Percentiles rank a stretch among this genome's conserved stretches.
phyloP scores from a whole-genome alignment of 2,113 vertebrate genomes.

The Campylomormyrus numenius region DNA sequence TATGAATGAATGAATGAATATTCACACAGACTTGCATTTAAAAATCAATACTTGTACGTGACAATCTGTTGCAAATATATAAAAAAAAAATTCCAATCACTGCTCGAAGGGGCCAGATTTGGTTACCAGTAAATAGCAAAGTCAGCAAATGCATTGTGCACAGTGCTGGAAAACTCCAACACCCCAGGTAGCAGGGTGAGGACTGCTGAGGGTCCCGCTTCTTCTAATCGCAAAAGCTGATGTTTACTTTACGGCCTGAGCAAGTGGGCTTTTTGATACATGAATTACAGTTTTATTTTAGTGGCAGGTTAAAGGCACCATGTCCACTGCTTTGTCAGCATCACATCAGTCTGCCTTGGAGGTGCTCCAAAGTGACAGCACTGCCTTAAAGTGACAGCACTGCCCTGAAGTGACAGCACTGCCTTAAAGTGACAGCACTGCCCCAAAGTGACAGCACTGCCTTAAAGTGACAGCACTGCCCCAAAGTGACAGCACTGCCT shows the following conservation, averaged over 20 bases:
- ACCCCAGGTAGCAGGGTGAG: slow-evolving; percentile 16
- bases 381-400: too few relatives aligned
- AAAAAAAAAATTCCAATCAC: not conserved
- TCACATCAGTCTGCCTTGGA: too few relatives aligned
- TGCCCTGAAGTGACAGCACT: too few relatives aligned
- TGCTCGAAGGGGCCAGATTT: slow-evolving; percentile 6
- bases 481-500: too few relatives aligned
- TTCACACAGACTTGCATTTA: not conserved
- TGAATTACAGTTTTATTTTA: not conserved
- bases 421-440: too few relatives aligned
- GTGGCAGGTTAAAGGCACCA: too few relatives aligned
- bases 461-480: too few relatives aligned
- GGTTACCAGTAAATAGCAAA: slow-evolving; percentile 18
- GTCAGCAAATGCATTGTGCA: not conserved
- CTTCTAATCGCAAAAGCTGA: slow-evolving; percentile 26
- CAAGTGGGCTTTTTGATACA: slow-evolving; percentile 7
- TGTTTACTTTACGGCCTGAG: slow-evolving; percentile 29
- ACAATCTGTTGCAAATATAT: not conserved
- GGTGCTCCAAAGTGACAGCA: not conserved
- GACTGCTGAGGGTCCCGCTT: slow-evolving; percentile 5
- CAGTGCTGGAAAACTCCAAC: slow-evolving; percentile 16
- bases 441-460: too few relatives aligned
- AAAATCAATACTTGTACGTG: not conserved
- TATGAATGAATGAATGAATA: not conserved
- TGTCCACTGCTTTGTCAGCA: too few relatives aligned